Conservation (phyloP, 2,797 vertebrate species). For the Pyrocephalus nanus region DNA sequence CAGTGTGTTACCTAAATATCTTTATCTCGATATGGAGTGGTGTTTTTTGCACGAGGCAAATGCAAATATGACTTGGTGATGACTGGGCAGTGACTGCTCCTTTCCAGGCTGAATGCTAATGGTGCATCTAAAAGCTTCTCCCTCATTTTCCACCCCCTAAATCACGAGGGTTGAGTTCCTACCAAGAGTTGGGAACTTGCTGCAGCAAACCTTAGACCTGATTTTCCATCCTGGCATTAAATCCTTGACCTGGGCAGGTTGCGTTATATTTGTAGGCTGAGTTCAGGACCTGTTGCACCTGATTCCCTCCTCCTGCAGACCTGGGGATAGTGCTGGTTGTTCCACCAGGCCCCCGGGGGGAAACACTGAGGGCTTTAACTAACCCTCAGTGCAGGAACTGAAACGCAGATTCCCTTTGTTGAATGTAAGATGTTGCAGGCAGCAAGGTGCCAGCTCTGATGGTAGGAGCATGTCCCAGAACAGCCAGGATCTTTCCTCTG, state of each 20-base stretch:
- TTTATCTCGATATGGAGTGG: not conserved
- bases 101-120: not conserved
- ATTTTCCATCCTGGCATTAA: not conserved
- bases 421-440: not conserved
- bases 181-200: not conserved
- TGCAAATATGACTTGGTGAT: not conserved
- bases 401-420: not conserved
- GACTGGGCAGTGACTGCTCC: not conserved
- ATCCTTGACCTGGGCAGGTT: not conserved
- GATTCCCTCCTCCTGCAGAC: not conserved
- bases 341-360: not conserved
- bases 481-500: not conserved
- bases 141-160: not conserved
- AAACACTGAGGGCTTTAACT: not conserved
- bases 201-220: not conserved
- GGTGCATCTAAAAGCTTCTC: not conserved
- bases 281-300: rapidly evolving
- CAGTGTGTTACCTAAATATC: not conserved
- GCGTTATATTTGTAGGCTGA: not conserved
- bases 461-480: not conserved
- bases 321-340: not conserved
- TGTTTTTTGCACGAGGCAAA: not conserved
- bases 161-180: not conserved
- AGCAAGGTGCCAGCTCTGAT: not conserved
- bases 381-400: not conserved